A percentile compares a stretch with the other conserved stretches of the same genome.
Evolutionary conservation across 2,113 vertebrate genomes (phyloP).

Genomic region (Antechinus flavipes): DNA sequence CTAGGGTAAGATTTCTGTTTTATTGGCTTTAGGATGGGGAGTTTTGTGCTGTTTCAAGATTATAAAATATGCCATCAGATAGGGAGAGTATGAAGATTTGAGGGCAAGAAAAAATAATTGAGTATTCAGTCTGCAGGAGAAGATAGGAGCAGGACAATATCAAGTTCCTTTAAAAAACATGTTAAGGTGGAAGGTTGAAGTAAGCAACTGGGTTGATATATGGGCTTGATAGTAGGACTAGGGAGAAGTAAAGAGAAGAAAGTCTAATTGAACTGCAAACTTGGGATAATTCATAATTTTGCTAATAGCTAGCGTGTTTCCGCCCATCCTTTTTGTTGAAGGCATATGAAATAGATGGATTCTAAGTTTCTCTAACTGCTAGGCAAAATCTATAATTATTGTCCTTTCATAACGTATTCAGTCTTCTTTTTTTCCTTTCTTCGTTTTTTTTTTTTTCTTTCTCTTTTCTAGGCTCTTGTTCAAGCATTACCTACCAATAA

Average conservation of each 20-base stretch:
- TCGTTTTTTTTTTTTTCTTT: neutral
- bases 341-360: constrained; percentile 40
- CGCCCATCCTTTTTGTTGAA: constrained; percentile 15
- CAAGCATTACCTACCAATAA: constrained; percentile 26
- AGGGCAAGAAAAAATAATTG: neutral
- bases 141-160: neutral
- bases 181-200: neutral
- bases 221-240: neutral
- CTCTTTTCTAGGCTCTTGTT: constrained; percentile 12
- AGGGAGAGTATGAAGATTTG: neutral
- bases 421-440: neutral
- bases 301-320: neutral
- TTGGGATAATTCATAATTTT: constrained; percentile 16
- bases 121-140: neutral
- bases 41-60: neutral
- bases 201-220: neutral
- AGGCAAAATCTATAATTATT: constrained; percentile 55
- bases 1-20: neutral
- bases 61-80: neutral
- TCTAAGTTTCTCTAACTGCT: constrained; percentile 60
- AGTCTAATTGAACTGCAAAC: neutral
- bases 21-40: neutral
- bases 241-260: neutral
- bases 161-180: neutral
- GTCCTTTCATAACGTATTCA: neutral